Evolutionary conservation across 23 tunicate genomes (phyloP).

Genomic region (Aplidium turbinatum): DNA sequence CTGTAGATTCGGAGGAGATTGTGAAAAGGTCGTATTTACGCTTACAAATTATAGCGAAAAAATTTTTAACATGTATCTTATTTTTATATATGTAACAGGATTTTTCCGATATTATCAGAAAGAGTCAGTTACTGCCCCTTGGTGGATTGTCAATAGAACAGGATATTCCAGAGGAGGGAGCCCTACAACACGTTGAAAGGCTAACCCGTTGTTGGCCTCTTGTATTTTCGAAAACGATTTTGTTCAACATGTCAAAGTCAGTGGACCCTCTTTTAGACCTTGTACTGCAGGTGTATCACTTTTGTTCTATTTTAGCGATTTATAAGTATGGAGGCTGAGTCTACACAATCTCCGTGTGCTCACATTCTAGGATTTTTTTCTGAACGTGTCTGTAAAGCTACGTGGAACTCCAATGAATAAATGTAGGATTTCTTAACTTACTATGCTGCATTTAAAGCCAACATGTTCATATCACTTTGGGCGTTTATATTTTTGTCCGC

Average conservation of each 20-base stretch:
- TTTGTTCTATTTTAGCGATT: not conserved
- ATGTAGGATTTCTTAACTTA: too few species aligned
- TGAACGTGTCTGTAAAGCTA: too few species aligned
- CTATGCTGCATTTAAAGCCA: too few species aligned
- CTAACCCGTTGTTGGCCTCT: conserved; percentile 69
- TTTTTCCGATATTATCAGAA: conserved; percentile 46
- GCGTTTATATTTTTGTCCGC: too few species aligned
- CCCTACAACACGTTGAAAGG: conserved; percentile 34
- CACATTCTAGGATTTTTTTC: too few species aligned
- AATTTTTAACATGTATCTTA: not conserved
- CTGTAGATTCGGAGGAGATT: not conserved
- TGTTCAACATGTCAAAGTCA: conserved; percentile 57
- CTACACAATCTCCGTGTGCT: too few species aligned
- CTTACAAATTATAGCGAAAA: not conserved
- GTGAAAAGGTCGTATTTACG: not conserved
- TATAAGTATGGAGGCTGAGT: too few species aligned
- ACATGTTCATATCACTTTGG: not conserved
- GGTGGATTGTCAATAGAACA: conserved; percentile 7
- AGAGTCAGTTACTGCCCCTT: conserved; percentile 54
- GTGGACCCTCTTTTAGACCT: conserved; percentile 47
- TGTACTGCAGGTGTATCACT: conserved; percentile 39
- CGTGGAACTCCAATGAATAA: too few species aligned
- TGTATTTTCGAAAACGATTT: conserved; percentile 59
- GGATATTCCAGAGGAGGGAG: conserved; percentile 39
- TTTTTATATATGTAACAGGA: conserved; percentile 39